These are phyloP conservation scores for Zonitis immaculata DNA, from an alignment of 2,888 invertebrate species.

Conservation along the genomic window DNA sequence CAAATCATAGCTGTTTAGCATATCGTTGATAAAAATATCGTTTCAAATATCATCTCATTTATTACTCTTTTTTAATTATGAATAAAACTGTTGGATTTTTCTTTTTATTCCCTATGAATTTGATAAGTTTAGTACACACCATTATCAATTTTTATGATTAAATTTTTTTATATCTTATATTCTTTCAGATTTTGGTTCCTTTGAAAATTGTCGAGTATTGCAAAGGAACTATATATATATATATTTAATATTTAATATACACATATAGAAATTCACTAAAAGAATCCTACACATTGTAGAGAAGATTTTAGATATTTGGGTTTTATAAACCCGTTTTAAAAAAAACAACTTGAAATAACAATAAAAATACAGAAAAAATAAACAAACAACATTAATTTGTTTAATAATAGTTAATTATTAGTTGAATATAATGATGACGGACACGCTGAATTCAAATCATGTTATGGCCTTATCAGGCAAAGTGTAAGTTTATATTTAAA, in stretches of 20 bases:
- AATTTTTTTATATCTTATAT: conserved; percentile 4
- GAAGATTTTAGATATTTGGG: conserved; percentile 37
- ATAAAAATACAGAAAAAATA: no score
- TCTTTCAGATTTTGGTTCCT: background rate
- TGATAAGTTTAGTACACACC: conserved; percentile 3
- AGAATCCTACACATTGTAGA: conserved; percentile 46
- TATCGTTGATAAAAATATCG: no score
- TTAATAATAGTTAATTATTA: conserved; percentile 25
- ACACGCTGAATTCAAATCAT: conserved; percentile 68
- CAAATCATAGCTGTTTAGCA: no score
- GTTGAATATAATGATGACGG: conserved; percentile 61
- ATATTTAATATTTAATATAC: conserved; percentile 6
- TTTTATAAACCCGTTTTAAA: conserved; percentile 44
- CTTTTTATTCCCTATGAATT: background rate
- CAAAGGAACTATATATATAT: conserved; percentile 6
- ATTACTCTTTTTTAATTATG: no score
- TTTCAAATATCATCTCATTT: no score
- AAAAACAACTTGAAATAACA: no score
- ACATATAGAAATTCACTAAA: conserved; percentile 11
- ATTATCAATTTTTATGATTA: conserved; percentile 1
- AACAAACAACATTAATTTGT: conserved; percentile 20
- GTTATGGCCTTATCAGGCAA: conserved; percentile 57
- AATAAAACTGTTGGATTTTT: background rate
- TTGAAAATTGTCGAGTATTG: background rate
- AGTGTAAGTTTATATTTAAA: conserved; percentile 49